A percentile compares a stretch with the other conserved stretches of the same genome.
phyloP scores from a whole-genome alignment of 2,113 vertebrate genomes.

The Hippolais icterina region DNA sequence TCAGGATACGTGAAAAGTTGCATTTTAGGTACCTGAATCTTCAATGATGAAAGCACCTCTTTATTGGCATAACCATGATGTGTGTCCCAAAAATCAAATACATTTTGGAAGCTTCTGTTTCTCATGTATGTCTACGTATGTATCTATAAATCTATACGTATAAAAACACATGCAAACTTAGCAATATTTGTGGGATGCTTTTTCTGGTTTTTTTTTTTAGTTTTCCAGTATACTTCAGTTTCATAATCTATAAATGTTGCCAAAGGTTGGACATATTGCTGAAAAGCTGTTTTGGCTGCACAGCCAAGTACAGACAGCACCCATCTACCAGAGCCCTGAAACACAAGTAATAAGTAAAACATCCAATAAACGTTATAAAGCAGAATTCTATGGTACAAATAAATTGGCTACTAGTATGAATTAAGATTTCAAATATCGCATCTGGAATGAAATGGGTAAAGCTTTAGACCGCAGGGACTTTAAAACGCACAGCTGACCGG shows the following conservation, averaged over 20 bases:
- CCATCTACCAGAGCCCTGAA: not conserved
- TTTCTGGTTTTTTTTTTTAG: not conserved
- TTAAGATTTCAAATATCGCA: not conserved
- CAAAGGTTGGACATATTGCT: not conserved
- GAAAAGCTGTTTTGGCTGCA: not conserved
- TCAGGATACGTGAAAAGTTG: not conserved
- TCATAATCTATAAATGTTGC: rapidly evolving
- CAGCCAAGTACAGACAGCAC: not conserved
- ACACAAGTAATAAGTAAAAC: not conserved
- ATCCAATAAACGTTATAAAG: not conserved
- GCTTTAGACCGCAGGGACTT: not conserved
- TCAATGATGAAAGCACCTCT: not conserved
- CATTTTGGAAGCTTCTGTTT: not conserved
- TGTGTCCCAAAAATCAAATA: not conserved
- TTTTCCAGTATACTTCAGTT: not conserved
- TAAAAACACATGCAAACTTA: not conserved
- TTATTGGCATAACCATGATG: not conserved
- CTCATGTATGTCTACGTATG: rapidly evolving
- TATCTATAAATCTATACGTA: rapidly evolving
- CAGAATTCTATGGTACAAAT: not conserved
- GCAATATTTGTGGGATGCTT: not conserved
- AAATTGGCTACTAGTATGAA: rapidly evolving
- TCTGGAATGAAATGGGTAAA: rapidly evolving
- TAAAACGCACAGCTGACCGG: rapidly evolving
- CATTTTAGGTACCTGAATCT: not conserved